phyloP scores from a whole-genome alignment of 2,888 invertebrate genomes.

The Lysandra coridon region DNA sequence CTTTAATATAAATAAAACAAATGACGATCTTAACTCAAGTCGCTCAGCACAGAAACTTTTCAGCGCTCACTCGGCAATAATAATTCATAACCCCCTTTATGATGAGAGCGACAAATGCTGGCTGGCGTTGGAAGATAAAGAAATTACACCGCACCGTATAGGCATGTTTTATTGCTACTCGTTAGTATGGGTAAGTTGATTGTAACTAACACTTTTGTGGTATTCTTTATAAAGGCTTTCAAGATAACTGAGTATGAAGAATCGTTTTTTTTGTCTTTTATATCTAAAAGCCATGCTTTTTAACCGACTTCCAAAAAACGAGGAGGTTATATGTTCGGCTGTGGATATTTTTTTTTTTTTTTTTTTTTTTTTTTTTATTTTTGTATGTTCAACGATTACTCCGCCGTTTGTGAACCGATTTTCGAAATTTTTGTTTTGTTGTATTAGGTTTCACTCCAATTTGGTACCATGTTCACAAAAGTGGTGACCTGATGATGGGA shows the following conservation, averaged over 20 bases:
- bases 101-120: constrained; percentile 65
- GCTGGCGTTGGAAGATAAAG: constrained; percentile 69
- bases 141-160: constrained; percentile 62
- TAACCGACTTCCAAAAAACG: too few relatives aligned
- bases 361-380: too few relatives aligned
- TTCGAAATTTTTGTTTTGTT: too few relatives aligned
- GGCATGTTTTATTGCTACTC: constrained; percentile 52
- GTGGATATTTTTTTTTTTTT: too few relatives aligned
- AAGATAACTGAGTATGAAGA: too few relatives aligned
- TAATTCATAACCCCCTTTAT: constrained; percentile 64
- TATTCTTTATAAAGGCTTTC: neutral
- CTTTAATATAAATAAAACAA: constrained; percentile 23
- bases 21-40: constrained; percentile 32
- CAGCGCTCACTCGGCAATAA: constrained; percentile 52
- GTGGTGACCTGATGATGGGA: too few relatives aligned
- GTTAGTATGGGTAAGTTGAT: constrained; percentile 43
- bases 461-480: too few relatives aligned
- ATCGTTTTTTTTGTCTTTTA: neutral
- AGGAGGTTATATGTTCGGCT: too few relatives aligned
- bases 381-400: too few relatives aligned
- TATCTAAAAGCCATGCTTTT: too few relatives aligned
- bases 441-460: too few relatives aligned
- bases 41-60: constrained; percentile 39
- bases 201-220: constrained; percentile 40
- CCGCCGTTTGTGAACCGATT: too few relatives aligned